Evolutionary conservation across 2,888 invertebrate species (phyloP).

Genomic region (Teleiodes luculella): DNA sequence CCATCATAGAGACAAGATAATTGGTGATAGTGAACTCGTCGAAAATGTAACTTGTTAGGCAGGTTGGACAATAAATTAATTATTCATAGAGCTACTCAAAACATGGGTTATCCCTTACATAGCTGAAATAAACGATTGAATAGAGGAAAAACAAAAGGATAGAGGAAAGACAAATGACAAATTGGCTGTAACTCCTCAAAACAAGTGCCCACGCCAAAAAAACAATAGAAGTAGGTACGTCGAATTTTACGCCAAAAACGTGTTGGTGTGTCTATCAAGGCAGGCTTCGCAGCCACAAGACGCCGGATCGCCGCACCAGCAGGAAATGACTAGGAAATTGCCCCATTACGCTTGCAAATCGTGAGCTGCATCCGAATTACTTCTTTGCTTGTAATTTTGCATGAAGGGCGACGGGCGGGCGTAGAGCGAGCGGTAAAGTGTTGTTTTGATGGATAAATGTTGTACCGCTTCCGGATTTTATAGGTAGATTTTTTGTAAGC

Average conservation of each 20-base stretch:
- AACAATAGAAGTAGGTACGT: no score
- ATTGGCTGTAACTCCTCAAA: no score
- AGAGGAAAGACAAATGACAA: no score
- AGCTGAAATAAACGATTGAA: no score
- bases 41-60: no score
- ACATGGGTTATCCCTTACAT: no score
- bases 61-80: no score
- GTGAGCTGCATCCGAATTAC: constrained; percentile 74
- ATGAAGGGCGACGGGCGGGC: constrained; percentile 33
- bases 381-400: constrained; percentile 70
- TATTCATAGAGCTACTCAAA: no score
- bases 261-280: neutral
- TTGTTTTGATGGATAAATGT: constrained; percentile 25
- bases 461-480: constrained; percentile 14
- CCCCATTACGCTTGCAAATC: constrained; percentile 72
- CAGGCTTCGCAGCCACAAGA: constrained; percentile 50
- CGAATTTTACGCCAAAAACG: neutral
- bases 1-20: no score
- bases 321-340: constrained; percentile 75
- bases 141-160: no score
- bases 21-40: no score
- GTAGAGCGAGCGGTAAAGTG: constrained; percentile 9
- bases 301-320: constrained; percentile 63
- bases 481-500: neutral
- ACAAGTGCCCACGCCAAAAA: no score